These are phyloP conservation scores for Tragelaphus scriptus DNA, from an alignment of 2,113 vertebrate genomes.

Conservation along the genomic window DNA sequence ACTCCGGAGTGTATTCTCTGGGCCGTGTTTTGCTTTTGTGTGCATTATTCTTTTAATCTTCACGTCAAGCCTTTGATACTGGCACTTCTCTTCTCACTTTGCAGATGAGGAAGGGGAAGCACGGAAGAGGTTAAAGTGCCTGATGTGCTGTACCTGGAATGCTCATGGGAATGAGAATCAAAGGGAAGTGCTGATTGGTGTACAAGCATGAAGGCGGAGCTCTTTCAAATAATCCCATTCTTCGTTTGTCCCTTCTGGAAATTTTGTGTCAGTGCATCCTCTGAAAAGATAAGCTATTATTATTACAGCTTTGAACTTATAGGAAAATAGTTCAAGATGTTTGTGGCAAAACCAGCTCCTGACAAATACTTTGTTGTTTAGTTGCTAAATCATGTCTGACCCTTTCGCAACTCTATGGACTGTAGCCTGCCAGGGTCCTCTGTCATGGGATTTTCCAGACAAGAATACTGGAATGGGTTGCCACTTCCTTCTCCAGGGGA, in stretches of 20 bases:
- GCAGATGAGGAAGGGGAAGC: neutral
- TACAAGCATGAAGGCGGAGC: neutral
- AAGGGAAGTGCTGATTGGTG: neutral
- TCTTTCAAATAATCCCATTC: neutral
- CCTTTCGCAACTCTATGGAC: fast-evolving
- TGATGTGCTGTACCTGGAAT: neutral
- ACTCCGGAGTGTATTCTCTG: neutral
- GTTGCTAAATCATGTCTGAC: neutral
- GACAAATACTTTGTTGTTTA: neutral
- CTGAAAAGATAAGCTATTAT: neutral
- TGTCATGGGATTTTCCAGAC: neutral
- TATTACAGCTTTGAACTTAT: neutral
- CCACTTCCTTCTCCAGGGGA: neutral
- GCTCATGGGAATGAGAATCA: no score
- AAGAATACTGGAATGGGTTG: neutral
- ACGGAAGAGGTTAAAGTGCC: neutral
- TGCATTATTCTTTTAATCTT: neutral
- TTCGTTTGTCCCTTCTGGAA: neutral
- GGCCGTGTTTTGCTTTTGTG: neutral
- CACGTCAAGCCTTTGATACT: neutral
- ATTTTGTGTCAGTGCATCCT: neutral
- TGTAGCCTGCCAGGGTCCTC: neutral
- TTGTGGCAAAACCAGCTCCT: neutral
- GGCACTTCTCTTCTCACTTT: neutral
- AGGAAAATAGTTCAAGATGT: neutral